Evolutionary conservation across 37 sponge, comb jelly and placozoan species (phyloP), one percentile per base, ranked within the genome.

Genomic region (Chondrilla cf. caribensis): DNA sequence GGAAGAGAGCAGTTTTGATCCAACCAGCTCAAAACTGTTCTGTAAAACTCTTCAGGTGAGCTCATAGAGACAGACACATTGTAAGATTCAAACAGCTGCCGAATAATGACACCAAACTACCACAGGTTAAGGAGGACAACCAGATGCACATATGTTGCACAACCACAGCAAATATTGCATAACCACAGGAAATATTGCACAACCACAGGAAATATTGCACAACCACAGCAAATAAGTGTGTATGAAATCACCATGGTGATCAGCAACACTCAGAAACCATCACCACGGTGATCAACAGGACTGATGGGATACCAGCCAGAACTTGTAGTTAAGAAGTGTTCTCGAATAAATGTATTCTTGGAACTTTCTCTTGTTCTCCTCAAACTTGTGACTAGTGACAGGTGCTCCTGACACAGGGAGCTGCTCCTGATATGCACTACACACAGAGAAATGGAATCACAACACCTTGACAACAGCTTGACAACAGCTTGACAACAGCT

Each of bases 351-450:
- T 79, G 58, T 95, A 95, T 14, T 89, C 84, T 35, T 62, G 78
- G 65, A 95, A 92, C 26, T 84, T 29, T 29, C 83, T 92, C 57
- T 83, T 83, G 77, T 87, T 90, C 80, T 95, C 89, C 44, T 88
- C 88, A 86, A 87, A 82, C 77, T 87, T 82, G 90, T 95, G 39
- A 0, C 90, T 71, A 28, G 93, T 90, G 26, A 95, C 81, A 1
- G 93, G 83, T 35, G 81, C 96, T 83, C 96, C 96, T 32, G 93
- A 84, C n/a, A 85, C 93, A 37, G 96, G 96, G 4, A 95, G 65
- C 70, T 89, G 85, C 62, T 95, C 88, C 44, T 95, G 96, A 32
- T 85, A 94, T 9, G n/a, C 11, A 38, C 85, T 84, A 24, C 5
- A 31, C n/a, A 11, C 9, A 47, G 6, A 47, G 6, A 47, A 11